phyloP scores from a whole-genome alignment of 1,140 invertebrate genomes.

The Chironomus striatipennis region DNA sequence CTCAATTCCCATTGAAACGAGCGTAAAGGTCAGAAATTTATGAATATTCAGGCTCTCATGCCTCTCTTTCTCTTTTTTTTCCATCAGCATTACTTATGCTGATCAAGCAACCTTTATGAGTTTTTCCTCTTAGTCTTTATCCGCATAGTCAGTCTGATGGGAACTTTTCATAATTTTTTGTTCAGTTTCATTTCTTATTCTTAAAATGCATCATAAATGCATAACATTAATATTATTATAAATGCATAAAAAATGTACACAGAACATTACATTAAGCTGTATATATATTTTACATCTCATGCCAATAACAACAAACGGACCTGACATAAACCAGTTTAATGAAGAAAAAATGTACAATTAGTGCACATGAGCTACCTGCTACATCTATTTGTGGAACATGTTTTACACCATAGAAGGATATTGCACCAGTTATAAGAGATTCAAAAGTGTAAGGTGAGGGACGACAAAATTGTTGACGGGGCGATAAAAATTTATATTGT shows the following conservation, averaged over 20 bases:
- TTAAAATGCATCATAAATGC: not conserved
- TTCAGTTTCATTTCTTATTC: too few species aligned
- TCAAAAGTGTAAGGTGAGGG: not conserved
- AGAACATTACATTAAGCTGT: not conserved
- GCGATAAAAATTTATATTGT: not conserved
- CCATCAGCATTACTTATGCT: not conserved
- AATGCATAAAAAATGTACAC: not conserved
- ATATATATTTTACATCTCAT: not conserved
- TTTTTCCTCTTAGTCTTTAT: not conserved
- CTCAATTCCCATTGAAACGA: slow-evolving; percentile 16
- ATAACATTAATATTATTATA: not conserved
- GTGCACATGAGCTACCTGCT: slow-evolving; percentile 11
- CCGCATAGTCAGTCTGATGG: not conserved
- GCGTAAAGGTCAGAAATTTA: slow-evolving; percentile 22
- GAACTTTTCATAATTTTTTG: not conserved
- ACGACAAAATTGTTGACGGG: not conserved
- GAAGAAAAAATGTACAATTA: not conserved
- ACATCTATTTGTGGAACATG: not conserved
- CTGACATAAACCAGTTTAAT: not conserved
- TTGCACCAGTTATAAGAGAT: not conserved
- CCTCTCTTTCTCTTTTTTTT: not conserved
- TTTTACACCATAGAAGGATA: not conserved
- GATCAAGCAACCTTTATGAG: slow-evolving; percentile 6
- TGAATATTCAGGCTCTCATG: not conserved
- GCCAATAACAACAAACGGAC: not conserved